A percentile compares a stretch with the other conserved stretches of the same genome.
These are phyloP conservation scores for Drosophila melanosoma DNA, from an alignment of 2,888 invertebrate genomes.

Conservation along the genomic window DNA sequence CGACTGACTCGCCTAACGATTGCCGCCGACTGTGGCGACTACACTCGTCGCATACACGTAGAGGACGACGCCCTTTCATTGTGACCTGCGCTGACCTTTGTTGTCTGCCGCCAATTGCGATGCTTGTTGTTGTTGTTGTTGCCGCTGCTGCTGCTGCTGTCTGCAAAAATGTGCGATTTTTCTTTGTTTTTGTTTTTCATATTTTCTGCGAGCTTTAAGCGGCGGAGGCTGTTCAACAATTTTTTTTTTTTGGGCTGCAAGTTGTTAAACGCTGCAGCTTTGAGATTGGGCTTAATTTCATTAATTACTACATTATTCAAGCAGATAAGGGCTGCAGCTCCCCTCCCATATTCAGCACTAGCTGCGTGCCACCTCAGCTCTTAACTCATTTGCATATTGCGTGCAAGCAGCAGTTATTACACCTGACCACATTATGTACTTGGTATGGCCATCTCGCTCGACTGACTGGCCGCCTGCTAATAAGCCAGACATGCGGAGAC, in stretches of 20 bases:
- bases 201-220: constrained; percentile 50
- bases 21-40: constrained; percentile 21
- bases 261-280: constrained; percentile 17
- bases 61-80: constrained; percentile 85
- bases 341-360: neutral
- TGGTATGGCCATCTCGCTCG: constrained; percentile 45
- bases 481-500: constrained; percentile 51
- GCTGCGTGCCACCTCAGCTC: neutral
- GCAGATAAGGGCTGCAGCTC: constrained; percentile 43
- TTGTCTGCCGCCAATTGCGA: constrained; percentile 79
- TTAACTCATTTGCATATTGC: constrained; percentile 69
- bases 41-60: constrained; percentile 45
- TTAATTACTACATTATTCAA: constrained; percentile 63
- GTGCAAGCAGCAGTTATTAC: constrained; percentile 73
- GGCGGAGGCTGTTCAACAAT: constrained; percentile 28
- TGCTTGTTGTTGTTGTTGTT: constrained; percentile 39
- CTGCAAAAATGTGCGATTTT: constrained; percentile 52
- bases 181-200: constrained; percentile 19
- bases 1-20: constrained; percentile 10
- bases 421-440: constrained; percentile 61
- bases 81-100: constrained; percentile 86
- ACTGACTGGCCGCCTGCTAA: constrained; percentile 39
- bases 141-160: constrained; percentile 54
- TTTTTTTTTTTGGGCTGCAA: constrained; percentile 20
- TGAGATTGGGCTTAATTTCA: constrained; percentile 55